Base-by-base conservation (phyloP, 2,113 vertebrate species). In the Hemichromis elongatus region DNA sequence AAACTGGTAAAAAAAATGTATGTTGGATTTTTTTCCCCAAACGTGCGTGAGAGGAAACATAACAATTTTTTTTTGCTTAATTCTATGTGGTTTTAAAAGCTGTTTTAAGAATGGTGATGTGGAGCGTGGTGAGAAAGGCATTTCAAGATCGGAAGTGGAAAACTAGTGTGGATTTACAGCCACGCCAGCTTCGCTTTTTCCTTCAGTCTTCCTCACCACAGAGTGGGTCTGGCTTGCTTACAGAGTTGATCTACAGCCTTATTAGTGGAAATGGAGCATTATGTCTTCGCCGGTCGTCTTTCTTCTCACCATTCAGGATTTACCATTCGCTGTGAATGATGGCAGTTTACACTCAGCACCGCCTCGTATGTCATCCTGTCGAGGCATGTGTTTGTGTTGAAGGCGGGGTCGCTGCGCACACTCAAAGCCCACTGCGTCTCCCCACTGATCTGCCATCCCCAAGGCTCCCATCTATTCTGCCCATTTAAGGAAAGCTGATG, bases 251-350 rank as follows among this genome's bases (percentile, higher is more conserved):
- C 89, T 92, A 91, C 82, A 37, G 53, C 90, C 93, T 92, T 93
- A 96, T 96, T 96, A 89, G 87, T 90, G 91, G 90, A 89, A 92
- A 94, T 95, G 90, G 92, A 95, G 85, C 94, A 90, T 96, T 92
- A 96, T 96, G 95, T 93, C 80, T 92, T 89, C 84, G 88, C 93
- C 79, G 91, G 95, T 86, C 90, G 90, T 95, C 90, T 89, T 90
- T 96, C 95, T 94, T 95, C 95, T 87, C 63, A 53, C 83, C 75
- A 35, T 77, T 92, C 94, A 94, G 93, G 95, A 96, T 97, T 97
- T 96, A 96, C 81, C 94, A 95, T 93, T 94, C 84, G 55, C 85
- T 1, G 63, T 90, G 86, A 97, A 94, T 95, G 95, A 96, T 96
- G 95, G 96, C 96, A 87, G 90, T 84, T 92, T 90, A 45, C 95